phyloP scores from a whole-genome alignment of 2,113 vertebrate species.

The Zosterops hypoxanthus region DNA sequence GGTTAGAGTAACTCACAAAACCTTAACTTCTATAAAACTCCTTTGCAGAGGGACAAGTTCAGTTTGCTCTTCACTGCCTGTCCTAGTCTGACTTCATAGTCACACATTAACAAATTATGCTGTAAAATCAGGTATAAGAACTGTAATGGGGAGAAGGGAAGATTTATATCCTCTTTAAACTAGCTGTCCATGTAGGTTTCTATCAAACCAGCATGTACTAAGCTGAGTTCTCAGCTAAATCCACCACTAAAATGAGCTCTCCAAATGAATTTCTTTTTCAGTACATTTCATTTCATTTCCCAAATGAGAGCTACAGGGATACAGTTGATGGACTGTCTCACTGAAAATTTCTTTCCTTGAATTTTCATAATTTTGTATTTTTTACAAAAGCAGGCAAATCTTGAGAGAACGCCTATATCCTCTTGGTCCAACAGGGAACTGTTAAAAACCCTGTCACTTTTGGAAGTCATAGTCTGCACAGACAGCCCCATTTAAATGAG shows the following conservation, averaged over 20 bases:
- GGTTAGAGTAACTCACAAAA: background rate
- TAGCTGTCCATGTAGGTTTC: background rate
- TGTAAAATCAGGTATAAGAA: conserved; percentile 10
- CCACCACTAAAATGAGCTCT: background rate
- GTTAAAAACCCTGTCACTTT: background rate
- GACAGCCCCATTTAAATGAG: background rate
- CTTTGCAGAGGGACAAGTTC: background rate
- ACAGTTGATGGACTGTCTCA: background rate
- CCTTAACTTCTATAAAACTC: background rate
- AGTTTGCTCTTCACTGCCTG: background rate
- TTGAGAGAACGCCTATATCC: background rate
- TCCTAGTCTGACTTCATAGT: conserved; percentile 14
- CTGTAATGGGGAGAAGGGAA: background rate
- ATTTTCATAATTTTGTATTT: background rate
- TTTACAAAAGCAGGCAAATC: background rate
- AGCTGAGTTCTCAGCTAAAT: background rate
- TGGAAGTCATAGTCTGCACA: background rate
- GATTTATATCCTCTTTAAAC: conserved; percentile 37
- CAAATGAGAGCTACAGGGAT: background rate
- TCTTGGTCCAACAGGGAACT: background rate
- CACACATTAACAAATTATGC: background rate
- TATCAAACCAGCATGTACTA: background rate
- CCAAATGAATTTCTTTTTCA: background rate
- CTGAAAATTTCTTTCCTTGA: background rate
- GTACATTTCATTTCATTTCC: conserved; percentile 12